Evolutionary conservation across 2,797 vertebrate genomes (phyloP).

Genomic region (Xiphophorus birchmanni): DNA sequence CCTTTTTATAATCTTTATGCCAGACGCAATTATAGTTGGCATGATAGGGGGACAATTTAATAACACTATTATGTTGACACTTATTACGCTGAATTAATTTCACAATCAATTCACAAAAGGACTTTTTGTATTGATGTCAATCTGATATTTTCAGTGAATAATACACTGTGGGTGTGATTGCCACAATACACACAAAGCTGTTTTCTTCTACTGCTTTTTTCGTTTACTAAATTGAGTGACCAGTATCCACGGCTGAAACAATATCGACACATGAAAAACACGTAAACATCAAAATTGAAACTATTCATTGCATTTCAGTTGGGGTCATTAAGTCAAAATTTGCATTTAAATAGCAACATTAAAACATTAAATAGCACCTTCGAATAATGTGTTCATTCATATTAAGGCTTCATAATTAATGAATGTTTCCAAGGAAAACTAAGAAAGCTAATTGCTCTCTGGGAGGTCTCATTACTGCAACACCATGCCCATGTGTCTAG

Average conservation of each 20-base stretch:
- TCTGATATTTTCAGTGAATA: constrained; percentile 36
- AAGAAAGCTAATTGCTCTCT: constrained; percentile 66
- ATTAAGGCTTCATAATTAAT: constrained; percentile 73
- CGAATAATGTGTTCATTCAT: constrained; percentile 70
- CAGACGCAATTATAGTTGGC: constrained; percentile 20
- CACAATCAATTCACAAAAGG: constrained; percentile 28
- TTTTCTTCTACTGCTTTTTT: constrained; percentile 16
- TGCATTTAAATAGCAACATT: constrained; percentile 81
- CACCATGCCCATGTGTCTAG: constrained; percentile 16
- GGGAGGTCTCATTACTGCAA: constrained; percentile 62
- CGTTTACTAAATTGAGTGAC: constrained; percentile 26
- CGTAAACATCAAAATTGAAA: constrained; percentile 66
- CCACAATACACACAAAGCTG: constrained; percentile 12
- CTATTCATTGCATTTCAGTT: constrained; percentile 68
- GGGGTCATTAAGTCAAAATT: constrained; percentile 76
- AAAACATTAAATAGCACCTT: constrained; percentile 68
- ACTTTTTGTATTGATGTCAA: constrained; percentile 39
- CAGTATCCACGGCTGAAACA: constrained; percentile 48
- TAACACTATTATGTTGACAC: constrained; percentile 31
- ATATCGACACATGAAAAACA: constrained; percentile 51
- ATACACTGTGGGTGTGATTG: constrained; percentile 12
- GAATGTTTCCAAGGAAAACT: constrained; percentile 67
- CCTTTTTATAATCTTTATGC: constrained; percentile 23
- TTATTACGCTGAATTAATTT: constrained; percentile 35
- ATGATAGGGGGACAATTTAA: constrained; percentile 25